Conservation (phyloP, 2,797 vertebrate species). For the Pangasius larnaudii region DNA sequence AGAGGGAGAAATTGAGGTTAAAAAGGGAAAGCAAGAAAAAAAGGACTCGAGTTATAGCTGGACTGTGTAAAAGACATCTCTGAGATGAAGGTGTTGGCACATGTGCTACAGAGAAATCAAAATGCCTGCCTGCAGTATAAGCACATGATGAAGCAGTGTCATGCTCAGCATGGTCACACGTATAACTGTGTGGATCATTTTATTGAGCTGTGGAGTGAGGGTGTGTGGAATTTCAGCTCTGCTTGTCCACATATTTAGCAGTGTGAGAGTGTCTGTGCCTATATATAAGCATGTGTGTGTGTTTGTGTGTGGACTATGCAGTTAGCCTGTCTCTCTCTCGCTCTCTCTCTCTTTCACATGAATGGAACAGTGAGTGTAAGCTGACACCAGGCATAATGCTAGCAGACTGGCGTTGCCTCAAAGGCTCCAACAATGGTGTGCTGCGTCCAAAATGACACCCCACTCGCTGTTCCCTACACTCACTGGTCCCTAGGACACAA, state of each 20-base stretch:
- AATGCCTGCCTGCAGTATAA: not conserved
- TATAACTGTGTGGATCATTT: not conserved
- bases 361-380: constrained; percentile 38
- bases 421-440: constrained; percentile 24
- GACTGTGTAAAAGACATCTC: not conserved
- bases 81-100: not conserved
- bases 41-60: not conserved
- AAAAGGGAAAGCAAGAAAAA: not conserved
- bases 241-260: constrained; percentile 14
- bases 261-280: not conserved
- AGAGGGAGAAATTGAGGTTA: not conserved
- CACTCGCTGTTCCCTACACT: not conserved
- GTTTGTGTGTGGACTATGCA: not conserved
- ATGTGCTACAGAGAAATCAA: not conserved
- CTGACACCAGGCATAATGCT: constrained; percentile 39
- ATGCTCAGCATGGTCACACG: not conserved
- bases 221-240: constrained; percentile 3
- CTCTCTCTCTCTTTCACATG: not conserved
- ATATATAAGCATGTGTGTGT: constrained; percentile 7
- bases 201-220: not conserved
- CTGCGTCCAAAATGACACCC: constrained; percentile 8
- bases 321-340: not conserved
- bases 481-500: not conserved
- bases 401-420: constrained; percentile 47
- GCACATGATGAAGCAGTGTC: not conserved